Conservation (phyloP, 35 echinoderm and acorn worm genomes). For the Patiria miniata region DNA sequence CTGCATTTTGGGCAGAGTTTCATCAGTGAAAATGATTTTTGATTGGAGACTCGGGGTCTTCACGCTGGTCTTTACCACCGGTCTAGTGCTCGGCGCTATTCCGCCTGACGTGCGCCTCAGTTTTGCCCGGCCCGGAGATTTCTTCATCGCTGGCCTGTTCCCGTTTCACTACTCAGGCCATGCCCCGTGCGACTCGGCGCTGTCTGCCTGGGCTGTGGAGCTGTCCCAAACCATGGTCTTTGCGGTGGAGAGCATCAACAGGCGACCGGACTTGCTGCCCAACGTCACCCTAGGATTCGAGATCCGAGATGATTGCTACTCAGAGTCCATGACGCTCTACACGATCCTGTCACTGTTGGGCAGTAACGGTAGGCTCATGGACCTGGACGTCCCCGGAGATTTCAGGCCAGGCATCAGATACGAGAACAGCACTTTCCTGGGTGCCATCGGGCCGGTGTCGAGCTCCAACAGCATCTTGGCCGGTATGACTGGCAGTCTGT, state of each 20-base stretch:
- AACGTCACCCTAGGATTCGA: conserved; percentile 12
- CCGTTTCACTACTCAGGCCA: neutral
- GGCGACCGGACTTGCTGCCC: conserved; percentile 5
- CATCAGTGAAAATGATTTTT: too few species aligned
- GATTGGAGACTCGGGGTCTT: too few species aligned
- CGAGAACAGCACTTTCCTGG: conserved; percentile 1
- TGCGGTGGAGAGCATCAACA: neutral
- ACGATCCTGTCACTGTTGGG: neutral
- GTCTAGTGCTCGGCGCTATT: neutral
- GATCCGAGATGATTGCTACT: conserved; percentile 21
- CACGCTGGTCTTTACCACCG: too few species aligned
- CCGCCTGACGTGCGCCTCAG: neutral
- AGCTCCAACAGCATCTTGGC: conserved; percentile 17
- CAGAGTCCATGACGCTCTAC: conserved; percentile 20
- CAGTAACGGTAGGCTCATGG: neutral
- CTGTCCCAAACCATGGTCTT: conserved; percentile 5
- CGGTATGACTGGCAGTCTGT: neutral
- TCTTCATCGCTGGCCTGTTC: conserved; percentile 28
- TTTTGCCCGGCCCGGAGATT: neutral
- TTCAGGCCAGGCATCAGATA: neutral
- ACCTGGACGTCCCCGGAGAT: neutral
- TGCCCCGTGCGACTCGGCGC: neutral
- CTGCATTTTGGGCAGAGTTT: too few species aligned
- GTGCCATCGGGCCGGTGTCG: conserved; percentile 7
- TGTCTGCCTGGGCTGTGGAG: conserved; percentile 7